Evolutionary conservation across 2,888 invertebrate species (phyloP), one percentile per base, ranked within the genome.

Genomic region (Loripinus fragilis): DNA sequence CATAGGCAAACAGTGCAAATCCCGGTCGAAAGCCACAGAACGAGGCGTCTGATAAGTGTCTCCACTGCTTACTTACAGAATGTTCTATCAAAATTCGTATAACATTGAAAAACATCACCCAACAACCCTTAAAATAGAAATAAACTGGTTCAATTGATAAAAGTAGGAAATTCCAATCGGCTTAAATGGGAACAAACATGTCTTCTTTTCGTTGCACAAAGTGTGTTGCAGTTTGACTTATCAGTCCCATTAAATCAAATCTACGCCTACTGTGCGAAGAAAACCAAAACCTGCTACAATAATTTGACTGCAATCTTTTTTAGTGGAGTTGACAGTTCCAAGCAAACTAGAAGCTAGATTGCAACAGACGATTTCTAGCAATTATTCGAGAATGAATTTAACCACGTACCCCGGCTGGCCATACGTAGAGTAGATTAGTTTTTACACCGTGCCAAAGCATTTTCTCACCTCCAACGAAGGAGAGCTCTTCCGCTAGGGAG

Each of bases 311-410:
- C 80, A 83, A 80, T 83, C 83, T 83, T 78, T 76, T 8, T 76
- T 78, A 33, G 80, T 71, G 80, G 78, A 83, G 78, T 83, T 83
- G 83, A 80, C 83, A 76, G 80, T 76, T 80, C 76, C 78, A 70
- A 71, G 71, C 76, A 71, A 78, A 76, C 78, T 69, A 72, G 73
- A 67, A 78, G 76, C 70, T 83, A 77, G 79, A 83, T 83, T 80
- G 68, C 68, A 30, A 73, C 67, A 72, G 81, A 81, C 80, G 74
- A 69, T 74, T 72, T 76, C 74, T 84, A 74, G 75, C 83, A 84
- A 84, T 84, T 84, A 84, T 74, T 75, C 72, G 71, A 73, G 80
- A 84, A 84, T 81, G 83, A 84, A 84, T 78, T 81, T 81, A 77
- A 77, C 78, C 81, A 72, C 77, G 66, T 78, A 81, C 78, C 83